phyloP scores from a whole-genome alignment of 35 echinoderm and acorn worm species.

The Hemicentrotus pulcherrimus region DNA sequence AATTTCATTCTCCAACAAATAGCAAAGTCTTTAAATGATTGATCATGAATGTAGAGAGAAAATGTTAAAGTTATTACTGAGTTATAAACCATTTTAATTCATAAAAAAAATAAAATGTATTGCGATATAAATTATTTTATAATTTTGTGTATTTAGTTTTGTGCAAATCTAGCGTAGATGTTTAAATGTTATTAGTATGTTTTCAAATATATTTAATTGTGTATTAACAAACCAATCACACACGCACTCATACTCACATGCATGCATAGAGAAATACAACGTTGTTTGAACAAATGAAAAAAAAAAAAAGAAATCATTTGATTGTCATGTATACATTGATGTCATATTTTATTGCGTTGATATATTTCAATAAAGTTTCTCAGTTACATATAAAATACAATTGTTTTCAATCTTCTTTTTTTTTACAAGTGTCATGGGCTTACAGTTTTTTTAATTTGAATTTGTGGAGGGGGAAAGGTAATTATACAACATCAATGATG shows the following conservation, averaged over 20 bases:
- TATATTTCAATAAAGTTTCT: too few relatives aligned
- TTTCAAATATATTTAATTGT: not conserved
- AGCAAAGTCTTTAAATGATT: not conserved
- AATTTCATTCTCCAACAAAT: constrained; percentile 26
- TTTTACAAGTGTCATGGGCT: not conserved
- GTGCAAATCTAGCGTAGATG: too few relatives aligned
- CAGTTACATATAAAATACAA: constrained; percentile 16
- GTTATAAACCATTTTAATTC: too few relatives aligned
- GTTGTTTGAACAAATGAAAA: not conserved
- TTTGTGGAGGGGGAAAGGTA: too few relatives aligned
- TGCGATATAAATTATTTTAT: too few relatives aligned
- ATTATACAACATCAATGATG: not conserved
- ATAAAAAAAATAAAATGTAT: not conserved
- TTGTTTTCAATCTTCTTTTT: not conserved
- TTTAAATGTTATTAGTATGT: too few relatives aligned
- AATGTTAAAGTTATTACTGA: not conserved
- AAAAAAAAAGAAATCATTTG: not conserved
- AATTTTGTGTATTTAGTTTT: too few relatives aligned
- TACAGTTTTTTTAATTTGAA: not conserved
- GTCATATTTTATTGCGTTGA: constrained; percentile 3
- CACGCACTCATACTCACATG: not conserved
- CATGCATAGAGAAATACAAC: not conserved
- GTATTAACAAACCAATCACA: not conserved
- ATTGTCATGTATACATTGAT: constrained; percentile 20
- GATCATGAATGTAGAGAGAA: not conserved